phyloP scores from a whole-genome alignment of 2,888 invertebrate genomes.

The Leistus spinibarbis region DNA sequence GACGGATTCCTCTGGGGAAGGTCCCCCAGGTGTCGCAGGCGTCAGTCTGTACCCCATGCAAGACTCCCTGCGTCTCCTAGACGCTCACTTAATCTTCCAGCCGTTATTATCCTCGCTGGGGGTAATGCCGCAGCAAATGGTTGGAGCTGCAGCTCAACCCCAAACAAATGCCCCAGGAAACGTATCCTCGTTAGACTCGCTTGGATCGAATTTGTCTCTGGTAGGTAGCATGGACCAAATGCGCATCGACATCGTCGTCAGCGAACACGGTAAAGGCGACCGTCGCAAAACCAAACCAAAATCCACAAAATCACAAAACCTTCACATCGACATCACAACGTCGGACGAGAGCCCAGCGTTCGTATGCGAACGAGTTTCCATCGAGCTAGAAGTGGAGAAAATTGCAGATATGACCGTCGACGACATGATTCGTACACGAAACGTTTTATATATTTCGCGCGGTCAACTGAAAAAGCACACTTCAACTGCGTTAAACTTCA shows the following conservation, averaged over 20 bases:
- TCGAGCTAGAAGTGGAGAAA: slow-evolving; percentile 88
- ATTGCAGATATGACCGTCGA: slow-evolving; percentile 89
- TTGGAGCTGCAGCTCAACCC: slow-evolving; percentile 43
- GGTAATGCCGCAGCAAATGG: slow-evolving; percentile 87
- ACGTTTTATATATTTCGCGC: slow-evolving; percentile 84
- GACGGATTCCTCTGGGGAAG: slow-evolving; percentile 57
- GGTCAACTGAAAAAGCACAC: slow-evolving; percentile 90
- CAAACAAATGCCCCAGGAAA: slow-evolving; percentile 49
- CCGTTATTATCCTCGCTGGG: slow-evolving; percentile 88
- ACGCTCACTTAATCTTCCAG: slow-evolving; percentile 93
- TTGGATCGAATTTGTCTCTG: slow-evolving; percentile 84
- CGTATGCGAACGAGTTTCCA: slow-evolving; percentile 87
- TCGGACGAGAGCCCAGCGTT: slow-evolving; percentile 85
- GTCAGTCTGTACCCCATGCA: slow-evolving; percentile 78
- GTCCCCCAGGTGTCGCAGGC: slow-evolving; percentile 61
- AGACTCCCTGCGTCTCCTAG: slow-evolving; percentile 82
- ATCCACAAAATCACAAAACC: slow-evolving; percentile 42
- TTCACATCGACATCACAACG: slow-evolving; percentile 48
- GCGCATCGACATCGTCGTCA: slow-evolving; percentile 93
- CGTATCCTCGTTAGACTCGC: slow-evolving; percentile 78
- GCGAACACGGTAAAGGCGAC: slow-evolving; percentile 76
- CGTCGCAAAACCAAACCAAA: slow-evolving; percentile 58
- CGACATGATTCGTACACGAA: slow-evolving; percentile 81
- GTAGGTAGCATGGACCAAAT: slow-evolving; percentile 86
- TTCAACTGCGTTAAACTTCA: slow-evolving; percentile 90